Evolutionary conservation across 2,888 invertebrate genomes (phyloP).

Genomic region (Sphaeridia pumilis): DNA sequence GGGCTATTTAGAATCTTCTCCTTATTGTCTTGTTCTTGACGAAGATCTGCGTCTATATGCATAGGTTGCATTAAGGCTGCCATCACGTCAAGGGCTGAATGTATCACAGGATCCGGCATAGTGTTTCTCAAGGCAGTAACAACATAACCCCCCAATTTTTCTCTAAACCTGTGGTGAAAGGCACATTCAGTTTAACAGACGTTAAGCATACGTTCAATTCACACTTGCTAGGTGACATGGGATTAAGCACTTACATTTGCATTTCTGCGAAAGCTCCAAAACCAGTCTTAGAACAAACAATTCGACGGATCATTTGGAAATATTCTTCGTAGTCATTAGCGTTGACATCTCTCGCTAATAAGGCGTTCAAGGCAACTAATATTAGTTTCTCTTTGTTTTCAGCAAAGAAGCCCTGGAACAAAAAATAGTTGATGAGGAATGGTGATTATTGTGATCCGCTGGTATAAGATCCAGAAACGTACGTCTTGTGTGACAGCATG

Average conservation of each 20-base stretch:
- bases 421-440: too few species aligned
- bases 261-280: slow-evolving; percentile 89
- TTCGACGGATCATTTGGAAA: slow-evolving; percentile 81
- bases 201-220: too few species aligned
- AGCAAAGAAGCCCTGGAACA: slow-evolving; percentile 87
- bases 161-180: slow-evolving; percentile 83
- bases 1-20: slow-evolving; percentile 82
- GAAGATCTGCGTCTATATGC: slow-evolving; percentile 84
- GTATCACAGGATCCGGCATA: slow-evolving; percentile 79
- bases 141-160: slow-evolving; percentile 85
- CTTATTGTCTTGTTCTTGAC: slow-evolving; percentile 97
- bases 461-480: slow-evolving; percentile 43
- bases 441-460: too few species aligned
- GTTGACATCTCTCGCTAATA: slow-evolving; percentile 58
- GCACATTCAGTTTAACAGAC: too few species aligned
- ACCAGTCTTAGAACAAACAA: slow-evolving; percentile 95
- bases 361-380: slow-evolving; percentile 70
- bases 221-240: too few species aligned
- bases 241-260: slow-evolving; percentile 51
- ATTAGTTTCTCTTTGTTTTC: slow-evolving; percentile 98
- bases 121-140: slow-evolving; percentile 69
- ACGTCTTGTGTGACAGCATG: slow-evolving; percentile 95
- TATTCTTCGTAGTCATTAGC: slow-evolving; percentile 71
- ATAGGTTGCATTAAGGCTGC: slow-evolving; percentile 98
- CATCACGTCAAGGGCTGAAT: slow-evolving; percentile 93